These are phyloP conservation scores for Ivindomyrus marchei DNA, from an alignment of 2,113 vertebrate genomes.

Conservation along the genomic window DNA sequence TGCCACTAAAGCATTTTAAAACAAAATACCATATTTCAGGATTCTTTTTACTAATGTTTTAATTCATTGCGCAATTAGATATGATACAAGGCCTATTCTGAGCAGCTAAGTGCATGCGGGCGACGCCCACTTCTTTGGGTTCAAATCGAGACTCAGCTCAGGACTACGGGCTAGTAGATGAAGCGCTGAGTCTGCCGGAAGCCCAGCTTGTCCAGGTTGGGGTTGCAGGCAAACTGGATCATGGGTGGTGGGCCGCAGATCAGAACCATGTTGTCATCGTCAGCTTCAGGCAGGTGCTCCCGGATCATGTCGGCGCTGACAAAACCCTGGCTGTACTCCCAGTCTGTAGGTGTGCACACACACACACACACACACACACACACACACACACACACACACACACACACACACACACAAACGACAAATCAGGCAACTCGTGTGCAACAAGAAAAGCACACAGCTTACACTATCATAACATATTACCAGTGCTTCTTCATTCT, in stretches of 20 bases:
- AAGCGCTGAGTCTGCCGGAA: constrained; percentile 59
- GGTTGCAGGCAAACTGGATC: constrained; percentile 65
- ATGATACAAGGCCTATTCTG: background rate
- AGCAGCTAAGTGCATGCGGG: background rate
- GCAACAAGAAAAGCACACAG: background rate
- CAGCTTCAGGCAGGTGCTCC: constrained; percentile 57
- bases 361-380: background rate
- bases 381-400: background rate
- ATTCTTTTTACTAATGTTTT: background rate
- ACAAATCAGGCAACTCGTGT: background rate
- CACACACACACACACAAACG: background rate
- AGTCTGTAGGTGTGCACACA: constrained; percentile 35
- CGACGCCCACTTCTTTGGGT: background rate
- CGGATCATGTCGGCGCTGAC: constrained; percentile 60
- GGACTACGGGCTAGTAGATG: constrained; percentile 41
- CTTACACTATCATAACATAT: background rate
- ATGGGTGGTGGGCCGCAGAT: constrained; percentile 66
- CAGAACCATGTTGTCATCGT: constrained; percentile 56
- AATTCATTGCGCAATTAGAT: background rate
- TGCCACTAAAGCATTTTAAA: background rate
- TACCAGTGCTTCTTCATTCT: background rate
- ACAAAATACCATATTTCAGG: background rate
- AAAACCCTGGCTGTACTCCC: constrained; percentile 62
- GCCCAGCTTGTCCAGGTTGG: constrained; percentile 61
- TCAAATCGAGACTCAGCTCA: background rate